Percentiles rank a stretch among this genome's conserved stretches.
Conservation (phyloP, 2,113 vertebrate genomes). For the Ceuthmochares aereus region DNA sequence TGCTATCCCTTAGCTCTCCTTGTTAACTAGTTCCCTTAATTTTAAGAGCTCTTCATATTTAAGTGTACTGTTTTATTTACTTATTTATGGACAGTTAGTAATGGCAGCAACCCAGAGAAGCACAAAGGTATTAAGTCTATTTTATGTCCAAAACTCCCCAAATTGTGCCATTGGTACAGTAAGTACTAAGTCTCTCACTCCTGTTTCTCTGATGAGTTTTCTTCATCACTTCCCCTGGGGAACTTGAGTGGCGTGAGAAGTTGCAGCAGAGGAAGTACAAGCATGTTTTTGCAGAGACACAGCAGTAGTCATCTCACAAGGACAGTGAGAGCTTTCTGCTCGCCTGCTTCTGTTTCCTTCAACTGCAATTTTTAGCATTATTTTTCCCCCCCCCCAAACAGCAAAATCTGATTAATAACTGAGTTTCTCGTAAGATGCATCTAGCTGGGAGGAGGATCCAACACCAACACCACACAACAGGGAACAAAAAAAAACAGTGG, state of each 20-base stretch:
- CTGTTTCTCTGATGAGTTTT: neutral
- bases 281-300: neutral
- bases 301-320: neutral
- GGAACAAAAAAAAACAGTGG: neutral
- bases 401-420: neutral
- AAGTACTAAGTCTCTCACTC: neutral
- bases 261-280: slow-evolving; percentile 1
- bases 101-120: neutral
- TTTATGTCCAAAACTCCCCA: neutral
- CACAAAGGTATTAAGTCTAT: accelerated
- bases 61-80: neutral
- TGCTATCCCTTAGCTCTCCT: neutral
- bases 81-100: neutral
- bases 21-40: neutral
- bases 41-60: neutral
- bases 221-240: neutral
- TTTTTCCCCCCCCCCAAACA: neutral
- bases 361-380: neutral
- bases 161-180: neutral
- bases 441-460: neutral
- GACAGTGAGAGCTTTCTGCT: neutral
- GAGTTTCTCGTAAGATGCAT: neutral
- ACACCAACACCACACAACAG: neutral
- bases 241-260: neutral
- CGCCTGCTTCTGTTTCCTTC: neutral